Evolutionary conservation across 2,888 invertebrate genomes (phyloP).

Genomic region (Tanypteryx hageni): DNA sequence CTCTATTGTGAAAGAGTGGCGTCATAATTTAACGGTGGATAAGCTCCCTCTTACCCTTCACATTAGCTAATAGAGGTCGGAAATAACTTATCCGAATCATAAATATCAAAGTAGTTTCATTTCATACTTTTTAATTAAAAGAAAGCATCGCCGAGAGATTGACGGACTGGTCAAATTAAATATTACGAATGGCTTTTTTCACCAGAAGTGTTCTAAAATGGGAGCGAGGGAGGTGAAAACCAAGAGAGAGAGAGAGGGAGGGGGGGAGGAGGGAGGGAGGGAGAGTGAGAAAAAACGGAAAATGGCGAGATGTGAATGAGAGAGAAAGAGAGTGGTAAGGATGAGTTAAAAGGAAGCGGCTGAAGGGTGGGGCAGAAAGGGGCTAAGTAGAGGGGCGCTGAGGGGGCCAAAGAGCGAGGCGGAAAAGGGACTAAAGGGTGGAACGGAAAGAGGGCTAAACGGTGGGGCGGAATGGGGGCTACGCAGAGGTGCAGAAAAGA

Average conservation of each 20-base stretch:
- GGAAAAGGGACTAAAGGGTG: too few species aligned
- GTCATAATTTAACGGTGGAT: background rate
- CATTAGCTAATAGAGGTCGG: background rate
- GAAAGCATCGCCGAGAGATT: background rate
- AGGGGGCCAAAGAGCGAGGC: too few species aligned
- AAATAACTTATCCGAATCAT: background rate
- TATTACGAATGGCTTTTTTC: too few species aligned
- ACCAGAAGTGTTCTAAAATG: background rate
- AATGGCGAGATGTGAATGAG: too few species aligned
- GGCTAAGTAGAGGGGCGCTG: too few species aligned
- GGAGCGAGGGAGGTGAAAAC: conserved; percentile 1
- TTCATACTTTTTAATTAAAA: background rate
- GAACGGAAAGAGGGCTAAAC: background rate
- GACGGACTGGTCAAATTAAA: too few species aligned
- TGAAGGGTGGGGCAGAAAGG: conserved; percentile 1
- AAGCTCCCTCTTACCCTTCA: background rate
- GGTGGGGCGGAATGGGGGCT: background rate
- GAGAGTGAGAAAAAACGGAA: too few species aligned
- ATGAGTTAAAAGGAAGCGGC: too few species aligned
- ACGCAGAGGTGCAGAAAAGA: too few species aligned
- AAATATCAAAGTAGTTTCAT: background rate
- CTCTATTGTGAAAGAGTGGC: background rate
- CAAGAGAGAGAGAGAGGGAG: background rate
- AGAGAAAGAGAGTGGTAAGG: too few species aligned
- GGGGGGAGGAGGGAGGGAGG: background rate